Base-by-base conservation (phyloP, 2,113 vertebrate genomes). In the Corapipo altera region DNA sequence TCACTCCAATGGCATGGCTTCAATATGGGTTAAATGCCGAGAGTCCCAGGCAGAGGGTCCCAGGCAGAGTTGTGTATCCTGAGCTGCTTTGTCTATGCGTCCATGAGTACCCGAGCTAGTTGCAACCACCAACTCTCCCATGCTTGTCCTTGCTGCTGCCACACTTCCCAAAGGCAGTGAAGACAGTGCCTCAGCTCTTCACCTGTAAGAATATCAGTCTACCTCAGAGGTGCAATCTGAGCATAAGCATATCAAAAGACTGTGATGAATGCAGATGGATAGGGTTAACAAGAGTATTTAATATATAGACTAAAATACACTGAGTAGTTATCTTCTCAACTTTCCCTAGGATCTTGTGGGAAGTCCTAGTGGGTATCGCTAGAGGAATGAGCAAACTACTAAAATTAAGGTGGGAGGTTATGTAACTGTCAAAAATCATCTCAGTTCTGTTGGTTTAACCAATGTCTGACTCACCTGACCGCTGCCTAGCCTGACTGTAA, bases 361-460 rank as follows among this genome's bases (percentile, higher is more conserved):
- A 95, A 88, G 48, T 41, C 32, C 44, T 65, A 33, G 18, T 41
- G n/a, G 51, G 13, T 64, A 71, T 2, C 11, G 44, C 14, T 64
- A 67, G 44, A 67, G 20, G 57, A 80, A 93, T 64, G 44, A 93
- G 30, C 51, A 92, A 80, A 54, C 57, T 62, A 46, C 79, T 77
- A 44, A 89, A 96, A 83, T 24, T 39, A 88, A 91, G 57, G 64
- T 87, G 24, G 55, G 35, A 91, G 39, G 57, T 72, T 89, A 86
- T 72, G 65, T 64, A 89, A 71, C 55, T 91, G 86, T 84, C 88
- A 96, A 94, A 94, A 91, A 39, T 71, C 88, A 95, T 88, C 75
- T 86, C 64, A 35, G 33, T 86, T 91, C 79, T 92, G 30, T 93
- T 91, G 51, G 48, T 88, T 95, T 93, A 84, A 89, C 67, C 23